Percentiles rank a stretch among this genome's conserved stretches.
Conservation (phyloP, 1,140 invertebrate genomes). For the Hyles euphorbiae region DNA sequence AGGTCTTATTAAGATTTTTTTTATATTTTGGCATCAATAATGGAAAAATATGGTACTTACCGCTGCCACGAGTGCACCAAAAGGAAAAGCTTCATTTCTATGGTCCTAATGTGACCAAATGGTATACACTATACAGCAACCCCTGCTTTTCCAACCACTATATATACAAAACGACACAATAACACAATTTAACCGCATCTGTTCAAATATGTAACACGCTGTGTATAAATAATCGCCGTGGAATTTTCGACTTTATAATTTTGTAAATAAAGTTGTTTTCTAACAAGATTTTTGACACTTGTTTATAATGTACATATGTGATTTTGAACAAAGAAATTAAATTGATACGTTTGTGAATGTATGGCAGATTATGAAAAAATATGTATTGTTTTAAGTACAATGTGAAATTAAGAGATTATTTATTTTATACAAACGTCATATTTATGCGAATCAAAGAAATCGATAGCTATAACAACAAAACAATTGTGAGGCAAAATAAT, state of each 20-base stretch:
- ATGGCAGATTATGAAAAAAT: constrained; percentile 20
- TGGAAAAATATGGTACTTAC: constrained; percentile 28
- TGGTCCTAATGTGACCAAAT: constrained; percentile 35
- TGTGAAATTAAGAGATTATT: constrained; percentile 34
- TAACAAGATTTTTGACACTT: neutral
- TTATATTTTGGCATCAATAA: neutral
- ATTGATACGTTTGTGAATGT: constrained; percentile 26
- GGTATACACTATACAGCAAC: constrained; percentile 45
- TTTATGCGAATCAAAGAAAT: constrained; percentile 16
- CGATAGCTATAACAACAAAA: no score
- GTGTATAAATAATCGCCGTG: neutral
- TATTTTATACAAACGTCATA: constrained; percentile 25
- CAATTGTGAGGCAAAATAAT: no score
- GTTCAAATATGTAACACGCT: constrained; percentile 16
- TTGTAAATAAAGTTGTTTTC: constrained; percentile 7
- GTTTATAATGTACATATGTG: neutral
- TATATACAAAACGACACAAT: constrained; percentile 35
- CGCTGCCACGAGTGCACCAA: constrained; percentile 33
- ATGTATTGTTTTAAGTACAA: constrained; percentile 27
- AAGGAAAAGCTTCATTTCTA: constrained; percentile 38
- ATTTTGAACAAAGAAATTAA: constrained; percentile 30
- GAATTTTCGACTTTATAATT: neutral
- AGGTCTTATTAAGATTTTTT: no score
- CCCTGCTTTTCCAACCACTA: constrained; percentile 16
- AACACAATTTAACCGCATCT: constrained; percentile 22